These are phyloP conservation scores for Perithous albicinctus DNA, from an alignment of 2,888 invertebrate species.

Conservation along the genomic window DNA sequence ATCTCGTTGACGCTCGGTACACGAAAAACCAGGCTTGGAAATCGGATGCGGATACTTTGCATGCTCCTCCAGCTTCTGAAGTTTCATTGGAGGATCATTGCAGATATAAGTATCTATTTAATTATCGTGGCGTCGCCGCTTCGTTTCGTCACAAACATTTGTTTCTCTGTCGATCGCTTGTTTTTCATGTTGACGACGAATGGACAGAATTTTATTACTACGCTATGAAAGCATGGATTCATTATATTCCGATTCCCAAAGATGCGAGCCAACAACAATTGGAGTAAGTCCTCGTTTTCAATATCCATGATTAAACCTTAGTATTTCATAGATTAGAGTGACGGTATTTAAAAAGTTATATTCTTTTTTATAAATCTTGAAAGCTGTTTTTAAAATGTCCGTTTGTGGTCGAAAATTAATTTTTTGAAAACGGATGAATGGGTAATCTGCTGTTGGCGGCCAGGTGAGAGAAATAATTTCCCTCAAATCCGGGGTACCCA, in stretches of 20 bases:
- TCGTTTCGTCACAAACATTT: conserved; percentile 98
- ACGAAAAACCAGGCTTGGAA: conserved; percentile 99
- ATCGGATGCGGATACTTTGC: conserved; percentile 95
- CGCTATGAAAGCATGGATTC: conserved; percentile 96
- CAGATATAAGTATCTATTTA: conserved; percentile 96
- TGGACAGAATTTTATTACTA: conserved; percentile 98
- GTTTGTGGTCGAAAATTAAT: no score
- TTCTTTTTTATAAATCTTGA: no score
- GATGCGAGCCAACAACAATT: conserved; percentile 89
- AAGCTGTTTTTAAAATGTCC: no score
- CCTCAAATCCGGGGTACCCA: conserved; percentile 2
- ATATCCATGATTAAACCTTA: neutral
- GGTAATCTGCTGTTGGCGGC: no score
- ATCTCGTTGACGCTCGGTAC: conserved; percentile 95
- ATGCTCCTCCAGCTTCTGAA: conserved; percentile 93
- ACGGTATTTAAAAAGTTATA: no score
- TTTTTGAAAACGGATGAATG: no score
- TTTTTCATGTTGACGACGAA: conserved; percentile 97
- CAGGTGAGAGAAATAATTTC: no score
- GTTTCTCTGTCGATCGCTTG: conserved; percentile 95
- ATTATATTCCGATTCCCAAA: conserved; percentile 94
- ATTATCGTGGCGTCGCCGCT: conserved; percentile 98
- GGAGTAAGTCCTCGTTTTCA: conserved; percentile 83
- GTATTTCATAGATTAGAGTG: no score
- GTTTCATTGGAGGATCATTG: conserved; percentile 96